Percentiles rank a stretch among this genome's conserved stretches.
These are phyloP conservation scores for Myripristis jacobus DNA, from an alignment of 2,797 vertebrate species.

Conservation along the genomic window DNA sequence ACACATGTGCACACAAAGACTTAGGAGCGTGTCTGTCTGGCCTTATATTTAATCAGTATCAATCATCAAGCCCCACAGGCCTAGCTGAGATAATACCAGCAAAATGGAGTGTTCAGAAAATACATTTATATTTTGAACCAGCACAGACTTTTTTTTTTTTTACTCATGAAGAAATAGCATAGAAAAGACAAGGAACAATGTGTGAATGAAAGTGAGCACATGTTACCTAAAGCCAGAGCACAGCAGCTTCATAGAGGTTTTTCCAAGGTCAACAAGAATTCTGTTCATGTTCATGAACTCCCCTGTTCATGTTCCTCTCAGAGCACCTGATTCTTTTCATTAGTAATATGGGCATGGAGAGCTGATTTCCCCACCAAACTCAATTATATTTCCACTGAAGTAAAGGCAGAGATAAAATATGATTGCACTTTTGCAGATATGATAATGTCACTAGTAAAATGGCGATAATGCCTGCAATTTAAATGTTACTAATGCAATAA, in stretches of 20 bases:
- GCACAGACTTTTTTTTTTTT: not conserved
- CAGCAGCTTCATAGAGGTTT: not conserved
- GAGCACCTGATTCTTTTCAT: slow-evolving; percentile 24
- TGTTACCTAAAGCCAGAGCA: not conserved
- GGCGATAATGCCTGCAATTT: not conserved
- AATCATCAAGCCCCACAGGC: slow-evolving; percentile 29
- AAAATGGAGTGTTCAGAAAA: slow-evolving; percentile 6
- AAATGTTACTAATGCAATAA: not conserved
- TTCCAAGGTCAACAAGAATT: slow-evolving; percentile 23
- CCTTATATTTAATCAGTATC: slow-evolving; percentile 28
- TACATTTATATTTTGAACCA: slow-evolving; percentile 4
- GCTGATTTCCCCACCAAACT: slow-evolving; percentile 10
- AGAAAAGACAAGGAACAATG: slow-evolving; percentile 8
- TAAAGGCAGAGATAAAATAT: slow-evolving; percentile 22
- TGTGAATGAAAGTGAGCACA: slow-evolving; percentile 3
- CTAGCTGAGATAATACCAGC: slow-evolving; percentile 16
- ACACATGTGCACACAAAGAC: no score
- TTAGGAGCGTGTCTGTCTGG: slow-evolving; percentile 6
- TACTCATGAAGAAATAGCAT: not conserved
- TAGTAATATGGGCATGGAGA: slow-evolving; percentile 29
- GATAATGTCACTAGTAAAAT: slow-evolving; percentile 8
- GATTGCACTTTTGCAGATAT: slow-evolving; percentile 19
- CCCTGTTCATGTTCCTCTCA: slow-evolving; percentile 6
- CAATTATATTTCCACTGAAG: slow-evolving; percentile 21
- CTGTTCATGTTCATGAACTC: no score